phyloP scores from a whole-genome alignment of 2,888 invertebrate genomes.

The Ethmia dodecea region DNA sequence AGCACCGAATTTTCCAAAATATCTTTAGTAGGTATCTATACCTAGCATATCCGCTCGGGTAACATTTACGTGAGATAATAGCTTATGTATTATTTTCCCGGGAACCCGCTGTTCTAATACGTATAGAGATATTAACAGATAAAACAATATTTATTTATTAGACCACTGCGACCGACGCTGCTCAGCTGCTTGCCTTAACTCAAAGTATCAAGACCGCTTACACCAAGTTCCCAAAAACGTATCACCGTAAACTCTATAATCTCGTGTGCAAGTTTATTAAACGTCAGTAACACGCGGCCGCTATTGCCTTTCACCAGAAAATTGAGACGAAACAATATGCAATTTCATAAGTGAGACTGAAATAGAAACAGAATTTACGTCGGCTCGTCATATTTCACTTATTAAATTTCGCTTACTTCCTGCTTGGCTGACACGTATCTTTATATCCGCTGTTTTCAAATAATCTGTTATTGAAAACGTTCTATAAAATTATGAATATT shows the following conservation, averaged over 20 bases:
- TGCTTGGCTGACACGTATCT: neutral
- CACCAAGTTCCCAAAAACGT: conserved; percentile 31
- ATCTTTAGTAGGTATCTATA: too few species aligned
- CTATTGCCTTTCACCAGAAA: conserved; percentile 29
- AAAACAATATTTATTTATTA: too few species aligned
- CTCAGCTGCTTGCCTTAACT: neutral
- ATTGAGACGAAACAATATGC: conserved; percentile 41
- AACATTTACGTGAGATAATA: too few species aligned
- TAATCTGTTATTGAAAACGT: too few species aligned
- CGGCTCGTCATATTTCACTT: conserved; percentile 16
- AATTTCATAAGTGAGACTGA: conserved; percentile 33
- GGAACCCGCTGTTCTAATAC: too few species aligned
- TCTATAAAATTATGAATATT: too few species aligned
- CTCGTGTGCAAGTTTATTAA: conserved; percentile 52
- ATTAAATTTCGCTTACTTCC: conserved; percentile 8
- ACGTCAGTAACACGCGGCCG: conserved; percentile 52
- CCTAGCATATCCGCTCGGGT: too few species aligned
- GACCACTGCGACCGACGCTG: neutral
- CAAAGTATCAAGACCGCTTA: conserved; percentile 18
- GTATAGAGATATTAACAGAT: neutral
- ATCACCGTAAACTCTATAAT: conserved; percentile 47
- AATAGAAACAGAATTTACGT: conserved; percentile 28
- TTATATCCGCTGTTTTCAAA: too few species aligned
- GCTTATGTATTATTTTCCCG: too few species aligned
- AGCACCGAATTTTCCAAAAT: too few species aligned